Conservation (phyloP, 2,888 invertebrate genomes). For the Chirona hameri region DNA sequence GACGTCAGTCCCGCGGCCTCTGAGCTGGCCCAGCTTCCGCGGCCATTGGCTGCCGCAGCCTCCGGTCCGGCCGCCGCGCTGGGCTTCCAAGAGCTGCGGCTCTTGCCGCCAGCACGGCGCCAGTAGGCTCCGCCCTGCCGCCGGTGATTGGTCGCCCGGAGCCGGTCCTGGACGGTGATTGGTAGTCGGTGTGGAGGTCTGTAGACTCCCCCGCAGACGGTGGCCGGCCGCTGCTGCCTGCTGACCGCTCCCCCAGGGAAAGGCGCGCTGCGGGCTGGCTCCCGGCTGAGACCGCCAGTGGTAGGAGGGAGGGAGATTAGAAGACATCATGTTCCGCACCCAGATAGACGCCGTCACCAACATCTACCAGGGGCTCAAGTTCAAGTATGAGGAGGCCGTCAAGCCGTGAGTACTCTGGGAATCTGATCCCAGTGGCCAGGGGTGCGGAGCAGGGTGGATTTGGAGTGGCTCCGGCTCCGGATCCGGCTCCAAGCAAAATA, state of each 20-base stretch:
- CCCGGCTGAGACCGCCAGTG: too few relatives aligned
- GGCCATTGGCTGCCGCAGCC: background rate
- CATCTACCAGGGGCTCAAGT: too few relatives aligned
- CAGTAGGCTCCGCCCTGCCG: background rate
- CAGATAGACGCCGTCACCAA: too few relatives aligned
- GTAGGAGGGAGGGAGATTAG: too few relatives aligned
- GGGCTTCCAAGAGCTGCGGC: conserved; percentile 5
- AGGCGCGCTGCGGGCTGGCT: too few relatives aligned
- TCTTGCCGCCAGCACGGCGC: conserved; percentile 8
- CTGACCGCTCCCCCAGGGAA: background rate
- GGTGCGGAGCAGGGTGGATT: too few relatives aligned
- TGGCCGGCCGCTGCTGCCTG: background rate
- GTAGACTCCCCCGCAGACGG: background rate
- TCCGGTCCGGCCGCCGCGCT: background rate
- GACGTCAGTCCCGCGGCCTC: background rate
- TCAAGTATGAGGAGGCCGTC: too few relatives aligned
- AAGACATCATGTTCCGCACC: too few relatives aligned
- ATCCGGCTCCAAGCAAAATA: too few relatives aligned
- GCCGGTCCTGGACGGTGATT: background rate
- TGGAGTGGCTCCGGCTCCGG: too few relatives aligned
- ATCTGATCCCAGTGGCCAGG: too few relatives aligned
- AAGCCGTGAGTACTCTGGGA: too few relatives aligned
- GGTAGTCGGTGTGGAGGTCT: background rate
- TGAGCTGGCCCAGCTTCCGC: background rate
- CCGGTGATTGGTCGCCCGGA: background rate